Percentiles rank a stretch among this genome's conserved stretches.
These are phyloP conservation scores for Acridotheres tristis DNA, from an alignment of 2,797 vertebrate genomes.

Conservation along the genomic window DNA sequence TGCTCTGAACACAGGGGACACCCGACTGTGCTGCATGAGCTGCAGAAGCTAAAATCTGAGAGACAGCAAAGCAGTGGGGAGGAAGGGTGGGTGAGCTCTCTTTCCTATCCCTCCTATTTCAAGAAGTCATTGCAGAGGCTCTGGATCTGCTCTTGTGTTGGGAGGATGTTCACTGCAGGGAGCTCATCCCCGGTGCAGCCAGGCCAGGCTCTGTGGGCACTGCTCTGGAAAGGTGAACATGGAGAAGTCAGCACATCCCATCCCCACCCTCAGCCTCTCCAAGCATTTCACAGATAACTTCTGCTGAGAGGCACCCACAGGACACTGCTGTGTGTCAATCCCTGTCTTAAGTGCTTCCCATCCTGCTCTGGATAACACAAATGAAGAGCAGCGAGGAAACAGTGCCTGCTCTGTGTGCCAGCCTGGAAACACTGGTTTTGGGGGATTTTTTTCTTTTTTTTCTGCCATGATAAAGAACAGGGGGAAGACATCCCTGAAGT, in stretches of 20 bases:
- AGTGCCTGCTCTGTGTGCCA: neutral
- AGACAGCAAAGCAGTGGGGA: neutral
- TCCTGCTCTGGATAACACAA: neutral
- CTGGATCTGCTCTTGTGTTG: fast-evolving
- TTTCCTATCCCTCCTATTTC: neutral
- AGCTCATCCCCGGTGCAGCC: fast-evolving
- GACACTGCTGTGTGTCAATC: fast-evolving
- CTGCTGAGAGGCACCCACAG: neutral
- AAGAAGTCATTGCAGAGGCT: neutral
- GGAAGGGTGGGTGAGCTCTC: neutral
- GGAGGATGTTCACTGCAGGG: neutral
- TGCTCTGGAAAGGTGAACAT: neutral
- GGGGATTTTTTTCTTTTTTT: neutral
- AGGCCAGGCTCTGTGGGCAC: fast-evolving
- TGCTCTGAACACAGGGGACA: neutral
- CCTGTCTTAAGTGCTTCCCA: neutral
- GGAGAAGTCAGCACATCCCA: fast-evolving
- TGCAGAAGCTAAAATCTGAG: neutral
- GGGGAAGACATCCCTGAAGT: neutral
- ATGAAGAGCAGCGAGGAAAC: fast-evolving
- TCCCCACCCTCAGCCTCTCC: fast-evolving
- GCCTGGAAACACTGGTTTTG: neutral
- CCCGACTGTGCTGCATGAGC: neutral
- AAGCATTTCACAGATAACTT: fast-evolving
- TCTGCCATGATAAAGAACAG: neutral